Base-by-base conservation (phyloP, 2,888 invertebrate genomes). In the Eupithecia centaureata region DNA sequence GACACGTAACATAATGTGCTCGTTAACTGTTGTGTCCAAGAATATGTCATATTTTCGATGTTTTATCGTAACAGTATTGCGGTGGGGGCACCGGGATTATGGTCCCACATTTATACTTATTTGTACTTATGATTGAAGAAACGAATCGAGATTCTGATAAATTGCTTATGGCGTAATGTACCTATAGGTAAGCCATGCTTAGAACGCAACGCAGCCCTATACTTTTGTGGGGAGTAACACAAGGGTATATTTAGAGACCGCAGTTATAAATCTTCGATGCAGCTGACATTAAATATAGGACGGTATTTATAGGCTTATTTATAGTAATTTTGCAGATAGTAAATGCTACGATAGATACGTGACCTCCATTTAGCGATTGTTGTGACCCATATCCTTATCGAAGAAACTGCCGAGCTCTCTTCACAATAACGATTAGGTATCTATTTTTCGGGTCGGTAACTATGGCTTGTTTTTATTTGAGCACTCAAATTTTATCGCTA, bases 41-140 rank as follows among this genome's bases (percentile, higher is more conserved):
- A 18, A 4, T 10, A 15, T 27, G 13, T 25, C 15, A 51, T 56
- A 58, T 63, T 54, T 70, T 63, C 70, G 70, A 70, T 70, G 61
- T 51, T 38, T 27, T 63, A 63, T 59, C 60, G 30, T 70, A 70
- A 62, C 42, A 57, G 63, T 32, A 57, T 58, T 65, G 67, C 73
- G 74, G 73, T 74, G 76, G 76, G 74, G 68, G 66, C 73, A 70
- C 71, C 67, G 63, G 71, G 70, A 61, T 69, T 62, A 63, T 73
- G 70, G 76, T 72, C 76, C 75, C 75, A 74, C 71, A 35, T 58
- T 61, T 33, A 56, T 66, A 58, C 47, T 47, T 68, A 62, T 75
- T 76, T 74, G 74, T 76, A 74, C 74, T 73, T 67, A 69, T 64
- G 8, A 62, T 67, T 62, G 54, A 65, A 72, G 65, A 72, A 74